Conservation (phyloP, 2,113 vertebrate species). For the Eurystomus gularis region DNA sequence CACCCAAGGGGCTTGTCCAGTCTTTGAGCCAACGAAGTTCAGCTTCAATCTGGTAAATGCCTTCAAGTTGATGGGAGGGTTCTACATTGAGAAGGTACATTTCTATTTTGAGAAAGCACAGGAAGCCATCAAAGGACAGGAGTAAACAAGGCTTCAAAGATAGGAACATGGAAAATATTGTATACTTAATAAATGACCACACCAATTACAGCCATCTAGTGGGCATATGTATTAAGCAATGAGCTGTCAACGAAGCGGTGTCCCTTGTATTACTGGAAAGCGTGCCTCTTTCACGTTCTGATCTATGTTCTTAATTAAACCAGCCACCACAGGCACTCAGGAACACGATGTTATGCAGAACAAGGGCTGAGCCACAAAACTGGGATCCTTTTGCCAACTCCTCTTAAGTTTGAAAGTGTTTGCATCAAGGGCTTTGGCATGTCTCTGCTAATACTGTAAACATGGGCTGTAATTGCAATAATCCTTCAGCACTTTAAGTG, state of each 20-base stretch:
- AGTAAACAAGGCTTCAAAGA: neutral
- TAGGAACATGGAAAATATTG: neutral
- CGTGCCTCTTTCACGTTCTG: neutral
- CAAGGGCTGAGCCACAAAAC: neutral
- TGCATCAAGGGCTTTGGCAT: neutral
- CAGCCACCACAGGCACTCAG: neutral
- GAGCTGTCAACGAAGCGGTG: neutral
- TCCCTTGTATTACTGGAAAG: neutral
- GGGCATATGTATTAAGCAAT: neutral
- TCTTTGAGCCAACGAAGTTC: neutral
- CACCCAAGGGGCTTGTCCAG: neutral
- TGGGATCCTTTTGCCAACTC: neutral
- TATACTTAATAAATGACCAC: slow-evolving; percentile 10
- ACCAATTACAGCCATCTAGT: slow-evolving; percentile 60
- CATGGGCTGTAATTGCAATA: slow-evolving; percentile 33
- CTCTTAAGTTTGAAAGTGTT: neutral
- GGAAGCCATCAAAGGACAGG: neutral
- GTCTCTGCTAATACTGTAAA: slow-evolving; percentile 33
- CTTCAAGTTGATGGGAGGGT: neutral
- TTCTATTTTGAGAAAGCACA: neutral
- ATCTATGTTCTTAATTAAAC: neutral
- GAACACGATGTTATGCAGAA: neutral
- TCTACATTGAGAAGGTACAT: neutral
- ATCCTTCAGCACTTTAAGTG: slow-evolving; percentile 21
- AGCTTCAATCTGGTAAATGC: neutral